A percentile compares a stretch with the other conserved stretches of the same genome.
Evolutionary conservation across 2,113 vertebrate species (phyloP).

Genomic region (Oceanodroma tethys): DNA sequence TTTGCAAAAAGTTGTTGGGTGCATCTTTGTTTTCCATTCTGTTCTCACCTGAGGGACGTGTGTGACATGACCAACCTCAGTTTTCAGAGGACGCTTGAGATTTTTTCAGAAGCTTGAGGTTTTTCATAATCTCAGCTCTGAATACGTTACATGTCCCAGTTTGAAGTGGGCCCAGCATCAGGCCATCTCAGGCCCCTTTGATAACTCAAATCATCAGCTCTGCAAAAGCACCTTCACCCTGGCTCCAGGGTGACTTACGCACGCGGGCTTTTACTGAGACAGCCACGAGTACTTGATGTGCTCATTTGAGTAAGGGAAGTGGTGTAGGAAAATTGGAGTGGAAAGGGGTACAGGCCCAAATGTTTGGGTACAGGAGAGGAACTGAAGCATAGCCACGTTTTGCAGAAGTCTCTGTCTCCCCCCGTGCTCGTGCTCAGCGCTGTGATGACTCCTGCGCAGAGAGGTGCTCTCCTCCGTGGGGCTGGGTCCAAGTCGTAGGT

Average conservation of each 20-base stretch:
- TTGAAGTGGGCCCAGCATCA: background rate
- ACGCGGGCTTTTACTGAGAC: background rate
- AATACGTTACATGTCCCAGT: background rate
- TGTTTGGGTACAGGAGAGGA: background rate
- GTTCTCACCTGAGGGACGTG: background rate
- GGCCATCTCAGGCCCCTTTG: background rate
- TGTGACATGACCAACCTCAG: background rate
- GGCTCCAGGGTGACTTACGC: background rate
- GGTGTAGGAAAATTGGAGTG: background rate
- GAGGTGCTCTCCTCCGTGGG: background rate
- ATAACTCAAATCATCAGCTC: background rate
- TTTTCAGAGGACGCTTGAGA: background rate
- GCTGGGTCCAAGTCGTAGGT: accelerated
- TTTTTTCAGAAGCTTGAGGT: background rate
- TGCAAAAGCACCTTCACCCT: background rate
- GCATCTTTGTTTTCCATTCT: background rate
- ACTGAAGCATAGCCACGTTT: background rate
- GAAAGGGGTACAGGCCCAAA: background rate
- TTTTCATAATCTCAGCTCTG: background rate
- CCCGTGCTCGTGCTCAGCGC: background rate
- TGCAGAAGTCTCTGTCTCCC: background rate
- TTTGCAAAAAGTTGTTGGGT: background rate
- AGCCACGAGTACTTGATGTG: background rate
- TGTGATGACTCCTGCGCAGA: background rate
- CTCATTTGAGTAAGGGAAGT: background rate